A percentile compares a stretch with the other conserved stretches of the same genome.
Evolutionary conservation across 2,113 vertebrate species (phyloP).

Genomic region (Crotalus helleri): DNA sequence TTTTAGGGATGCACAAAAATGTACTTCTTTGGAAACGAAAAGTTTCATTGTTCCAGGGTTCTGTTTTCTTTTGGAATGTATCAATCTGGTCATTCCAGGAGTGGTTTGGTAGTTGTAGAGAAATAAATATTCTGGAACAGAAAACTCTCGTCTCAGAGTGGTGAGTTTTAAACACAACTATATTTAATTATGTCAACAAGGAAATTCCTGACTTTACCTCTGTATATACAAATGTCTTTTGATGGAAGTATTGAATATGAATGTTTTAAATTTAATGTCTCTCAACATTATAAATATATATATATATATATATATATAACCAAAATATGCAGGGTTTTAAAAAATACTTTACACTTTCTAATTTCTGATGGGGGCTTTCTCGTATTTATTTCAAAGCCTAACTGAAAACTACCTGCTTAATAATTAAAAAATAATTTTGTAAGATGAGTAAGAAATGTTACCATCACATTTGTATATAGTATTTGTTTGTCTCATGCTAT

Average conservation of each 20-base stretch:
- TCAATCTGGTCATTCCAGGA: background rate
- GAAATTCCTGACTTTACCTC: background rate
- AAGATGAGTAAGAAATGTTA: background rate
- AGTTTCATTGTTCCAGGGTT: background rate
- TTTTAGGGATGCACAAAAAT: background rate
- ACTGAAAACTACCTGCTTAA: background rate
- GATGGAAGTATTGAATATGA: background rate
- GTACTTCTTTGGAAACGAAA: background rate
- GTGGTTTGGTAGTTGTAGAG: background rate
- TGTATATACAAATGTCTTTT: background rate
- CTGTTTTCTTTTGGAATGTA: background rate
- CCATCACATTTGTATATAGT: background rate
- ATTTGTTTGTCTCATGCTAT: background rate
- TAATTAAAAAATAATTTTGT: background rate
- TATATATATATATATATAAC: background rate
- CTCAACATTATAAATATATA: background rate
- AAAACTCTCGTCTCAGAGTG: background rate
- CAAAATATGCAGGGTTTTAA: background rate
- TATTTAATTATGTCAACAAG: background rate
- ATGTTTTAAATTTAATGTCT: background rate
- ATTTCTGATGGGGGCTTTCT: background rate
- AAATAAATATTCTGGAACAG: background rate
- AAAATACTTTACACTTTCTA: background rate
- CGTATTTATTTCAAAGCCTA: background rate
- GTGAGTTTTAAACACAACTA: background rate